phyloP scores from a whole-genome alignment of 2,113 vertebrate species.

The Rhinolophus sinicus region DNA sequence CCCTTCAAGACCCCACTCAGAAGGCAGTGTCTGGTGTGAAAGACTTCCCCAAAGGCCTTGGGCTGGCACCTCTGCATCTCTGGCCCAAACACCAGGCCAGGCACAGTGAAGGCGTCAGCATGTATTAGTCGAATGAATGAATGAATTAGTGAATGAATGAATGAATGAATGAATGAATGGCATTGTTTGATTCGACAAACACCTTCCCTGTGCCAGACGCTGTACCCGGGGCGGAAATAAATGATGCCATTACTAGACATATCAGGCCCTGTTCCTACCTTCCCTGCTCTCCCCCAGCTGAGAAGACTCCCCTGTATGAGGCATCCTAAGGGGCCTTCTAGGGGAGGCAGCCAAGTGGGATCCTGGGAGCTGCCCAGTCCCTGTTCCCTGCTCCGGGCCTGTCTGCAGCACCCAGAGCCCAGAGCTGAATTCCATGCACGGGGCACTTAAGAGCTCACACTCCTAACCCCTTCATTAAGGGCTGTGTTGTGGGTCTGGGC shows the following conservation, averaged over 20 bases:
- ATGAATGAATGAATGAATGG: neutral
- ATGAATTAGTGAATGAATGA: neutral
- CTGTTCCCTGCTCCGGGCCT: neutral
- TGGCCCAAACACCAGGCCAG: neutral
- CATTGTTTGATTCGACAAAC: neutral
- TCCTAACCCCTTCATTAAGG: neutral
- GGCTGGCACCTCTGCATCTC: neutral
- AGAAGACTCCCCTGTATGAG: neutral
- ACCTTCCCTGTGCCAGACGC: neutral
- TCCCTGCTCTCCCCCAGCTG: accelerated
- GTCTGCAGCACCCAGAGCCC: neutral
- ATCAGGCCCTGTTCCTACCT: neutral
- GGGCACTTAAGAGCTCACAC: neutral
- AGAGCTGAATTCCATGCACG: neutral
- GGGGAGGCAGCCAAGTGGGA: neutral
- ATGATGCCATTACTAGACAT: neutral
- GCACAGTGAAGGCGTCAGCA: accelerated
- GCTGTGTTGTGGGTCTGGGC: neutral
- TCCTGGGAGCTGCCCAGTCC: neutral
- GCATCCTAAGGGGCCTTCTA: too few species aligned
- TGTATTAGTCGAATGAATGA: neutral
- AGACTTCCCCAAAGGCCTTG: neutral
- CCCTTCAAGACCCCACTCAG: neutral
- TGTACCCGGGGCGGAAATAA: neutral
- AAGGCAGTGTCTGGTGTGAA: neutral